phyloP scores from a whole-genome alignment of 2,113 vertebrate species.

The Agelaius phoeniceus region DNA sequence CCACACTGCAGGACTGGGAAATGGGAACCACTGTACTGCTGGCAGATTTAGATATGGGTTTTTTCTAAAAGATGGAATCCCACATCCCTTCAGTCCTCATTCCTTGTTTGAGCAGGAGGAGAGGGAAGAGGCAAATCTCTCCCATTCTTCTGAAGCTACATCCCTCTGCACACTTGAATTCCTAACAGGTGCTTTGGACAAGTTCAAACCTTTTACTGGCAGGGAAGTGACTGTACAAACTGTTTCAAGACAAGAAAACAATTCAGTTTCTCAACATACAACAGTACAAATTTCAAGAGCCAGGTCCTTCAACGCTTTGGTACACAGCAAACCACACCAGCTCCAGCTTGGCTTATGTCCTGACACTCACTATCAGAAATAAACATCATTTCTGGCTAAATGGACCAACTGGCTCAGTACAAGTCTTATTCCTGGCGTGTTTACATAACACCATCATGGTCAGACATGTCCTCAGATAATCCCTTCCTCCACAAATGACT shows the following conservation, averaged over 20 bases:
- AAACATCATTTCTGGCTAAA: background rate
- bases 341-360: background rate
- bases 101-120: background rate
- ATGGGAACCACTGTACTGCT: background rate
- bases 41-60: background rate
- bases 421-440: background rate
- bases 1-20: background rate
- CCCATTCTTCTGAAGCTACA: background rate
- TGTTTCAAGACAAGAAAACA: background rate
- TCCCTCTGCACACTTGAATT: background rate
- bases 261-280: background rate
- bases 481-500: slow-evolving; percentile 23
- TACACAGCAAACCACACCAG: background rate
- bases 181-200: background rate
- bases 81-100: background rate
- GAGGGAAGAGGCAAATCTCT: background rate
- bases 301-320: background rate
- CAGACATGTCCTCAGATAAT: slow-evolving; percentile 56
- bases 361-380: background rate
- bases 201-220: background rate
- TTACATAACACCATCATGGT: slow-evolving; percentile 39
- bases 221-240: background rate
- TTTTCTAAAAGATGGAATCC: background rate
- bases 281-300: background rate
- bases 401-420: background rate